Evolutionary conservation across 2,113 vertebrate species (phyloP), one percentile per base, ranked within the genome.

Genomic region (Isichthys henryi): DNA sequence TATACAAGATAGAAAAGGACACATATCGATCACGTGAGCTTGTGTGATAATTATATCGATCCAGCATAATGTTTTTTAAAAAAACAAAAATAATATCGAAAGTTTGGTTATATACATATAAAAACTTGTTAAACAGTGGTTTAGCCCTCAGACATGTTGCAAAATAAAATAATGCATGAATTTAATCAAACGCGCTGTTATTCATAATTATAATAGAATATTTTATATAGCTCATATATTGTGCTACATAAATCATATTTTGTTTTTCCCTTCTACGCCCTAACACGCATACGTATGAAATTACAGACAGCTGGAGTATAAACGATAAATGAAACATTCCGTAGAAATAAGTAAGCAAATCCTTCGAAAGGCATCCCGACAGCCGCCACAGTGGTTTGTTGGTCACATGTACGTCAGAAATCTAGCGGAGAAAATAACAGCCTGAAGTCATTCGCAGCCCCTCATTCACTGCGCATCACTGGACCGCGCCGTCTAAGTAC

Each of bases 341-440:
- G 48, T 94, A 92, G 92, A 93, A 77, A 62, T 62, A 66, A 39
- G 35, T 39, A 93, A 90, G 93, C 92, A 94, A 70, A 70, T n/a
- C 27, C 45, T 95, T 95, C 94, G 94, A 91, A 90, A 93, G 90
- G 84, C 88, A 35, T 39, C 39, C 39, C 39, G 39, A 39, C 39
- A 39, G 39, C 39, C 92, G 92, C 85, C 93, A n/a, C 95, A 93
- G 93, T 94, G 91, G 93, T 46, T 92, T 93, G 92, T 92, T 89
- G 92, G 92, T 96, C 95, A 96, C 95, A 95, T 96, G 95, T 87
- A 31, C 80, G 83, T 21, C 23, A 39, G 58, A 85, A 92, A 92
- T 89, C 84, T 90, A 91, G 86, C 85, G 87, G 89, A 90, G 90
- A 90, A 92, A 92, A 86, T 92, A 91, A 92, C 91, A 89, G 90